Conservation (phyloP, 2,113 vertebrate genomes). For the Semicossyphus pulcher region DNA sequence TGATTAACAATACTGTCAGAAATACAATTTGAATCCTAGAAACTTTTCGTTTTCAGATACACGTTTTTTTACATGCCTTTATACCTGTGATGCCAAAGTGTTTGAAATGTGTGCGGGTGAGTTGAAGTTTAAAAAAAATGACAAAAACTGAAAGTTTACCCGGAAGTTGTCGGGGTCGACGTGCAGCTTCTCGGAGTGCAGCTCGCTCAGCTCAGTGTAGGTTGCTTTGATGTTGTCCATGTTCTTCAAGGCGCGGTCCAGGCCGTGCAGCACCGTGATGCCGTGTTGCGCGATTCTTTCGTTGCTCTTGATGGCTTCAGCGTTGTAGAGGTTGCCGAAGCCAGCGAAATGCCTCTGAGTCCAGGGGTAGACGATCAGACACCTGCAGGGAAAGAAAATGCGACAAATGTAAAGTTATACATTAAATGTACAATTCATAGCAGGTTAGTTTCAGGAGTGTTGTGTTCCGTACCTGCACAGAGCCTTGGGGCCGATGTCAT, state of each 20-base stretch:
- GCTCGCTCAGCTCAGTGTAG: constrained; percentile 84
- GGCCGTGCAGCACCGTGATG: constrained; percentile 85
- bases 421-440: neutral
- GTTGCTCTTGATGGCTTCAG: constrained; percentile 82
- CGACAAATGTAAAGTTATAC: too few species aligned
- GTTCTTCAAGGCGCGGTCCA: constrained; percentile 86
- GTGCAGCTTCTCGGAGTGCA: constrained; percentile 90
- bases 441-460: neutral
- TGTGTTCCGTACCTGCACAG: constrained; percentile 69
- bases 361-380: constrained; percentile 89
- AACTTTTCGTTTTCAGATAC: too few species aligned
- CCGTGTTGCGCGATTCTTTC: constrained; percentile 84
- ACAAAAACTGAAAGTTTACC: constrained; percentile 48
- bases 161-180: constrained; percentile 89
- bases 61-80: too few species aligned
- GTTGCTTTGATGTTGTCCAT: constrained; percentile 85
- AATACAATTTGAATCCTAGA: too few species aligned
- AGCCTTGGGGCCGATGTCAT: constrained; percentile 74
- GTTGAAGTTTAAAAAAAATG: too few species aligned
- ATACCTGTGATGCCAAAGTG: too few species aligned
- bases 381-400: constrained; percentile 43
- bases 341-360: constrained; percentile 80
- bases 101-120: neutral
- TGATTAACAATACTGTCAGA: too few species aligned
- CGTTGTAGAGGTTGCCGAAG: constrained; percentile 87